Evolutionary conservation across 2,113 vertebrate species (phyloP), one percentile per base, ranked within the genome.

Genomic region (Austrofundulus limnaeus): DNA sequence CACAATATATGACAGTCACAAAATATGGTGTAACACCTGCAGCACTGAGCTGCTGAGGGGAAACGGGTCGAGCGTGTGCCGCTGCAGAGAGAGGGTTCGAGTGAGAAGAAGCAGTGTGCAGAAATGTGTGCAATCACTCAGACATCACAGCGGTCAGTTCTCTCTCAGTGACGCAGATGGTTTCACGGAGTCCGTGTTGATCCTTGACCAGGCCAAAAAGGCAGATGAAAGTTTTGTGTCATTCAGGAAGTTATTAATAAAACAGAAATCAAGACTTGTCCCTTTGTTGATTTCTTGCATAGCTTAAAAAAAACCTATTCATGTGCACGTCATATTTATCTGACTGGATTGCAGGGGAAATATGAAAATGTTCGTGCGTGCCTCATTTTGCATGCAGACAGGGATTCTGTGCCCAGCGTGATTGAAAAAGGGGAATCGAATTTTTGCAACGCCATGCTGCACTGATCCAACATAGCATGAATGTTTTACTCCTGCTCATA

Each of bases 121-220:
- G 63, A 52, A 43, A 12, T 34, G 38, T 34, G 24, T 52, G 48
- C 31, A 2, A 49, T 15, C 19, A 43, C 68, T 62, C 1, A 53
- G 66, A 58, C 24, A 67, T 48, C 39, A 55, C n/a, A 53, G 39
- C 12, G 55, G 39, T 23, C 51, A 50, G 42, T 67, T 67, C 38
- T 57, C 55, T 21, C 25, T 58, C 24, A 41, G 45, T 76, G 84
- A 84, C 55, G 59, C 78, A 82, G 47, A 39, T 39, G 49, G 45
- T 64, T 19, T 70, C 47, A 17, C 58, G 50, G 23, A 61, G 66
- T 37, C 28, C 66, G 67, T 25, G 52, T 52, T 68, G 50, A 6
- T 54, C 34, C 21, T 28, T 74, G 81, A 73, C 55, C 70, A 63
- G 63, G 37, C 69, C 65, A 60, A 58, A 34, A 46, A 65, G 59